Evolutionary conservation across 2,888 invertebrate species (phyloP), one percentile per base, ranked within the genome.

Genomic region (Tridacna gigas): DNA sequence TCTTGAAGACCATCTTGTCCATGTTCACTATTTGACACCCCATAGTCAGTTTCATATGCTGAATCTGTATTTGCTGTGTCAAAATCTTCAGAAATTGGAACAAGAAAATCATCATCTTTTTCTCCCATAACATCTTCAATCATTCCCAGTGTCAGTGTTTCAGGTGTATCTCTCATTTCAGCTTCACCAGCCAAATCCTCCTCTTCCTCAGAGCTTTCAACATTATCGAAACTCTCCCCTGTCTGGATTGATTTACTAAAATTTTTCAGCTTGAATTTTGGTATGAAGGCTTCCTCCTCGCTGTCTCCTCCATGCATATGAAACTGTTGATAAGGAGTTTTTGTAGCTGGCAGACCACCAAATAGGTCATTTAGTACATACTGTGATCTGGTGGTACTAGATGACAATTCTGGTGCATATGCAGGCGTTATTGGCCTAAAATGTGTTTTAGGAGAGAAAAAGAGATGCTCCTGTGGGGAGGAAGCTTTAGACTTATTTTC

Each of bases 381-480:
- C 56, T 83, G 83, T 48, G 71, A 12, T 45, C 86, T 83, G 9
- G 77, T 61, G 51, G 69, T 28, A 18, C 77, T 66, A 51, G 75
- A 45, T 26, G 67, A 84, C 65, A 86, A 60, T 61, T 82, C 84
- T 26, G 84, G 83, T 47, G 83, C 80, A 79, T 80, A 82, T 18
- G 86, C 86, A 22, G 90, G 91, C 18, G 91, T 90, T 90, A 98
- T 97, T 22, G 98, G 97, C 89, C 97, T 96, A 95, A 98, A 98
- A 95, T 98, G 98, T 82, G 97, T 97, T 88, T 96, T 96, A 87
- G 96, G 96, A 12, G 97, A 97, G 25, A 97, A 97, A 85, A 97
- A 95, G 89, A 97, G 95, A 95, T 97, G 97, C 93, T 97, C 97
- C 89, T 85, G 74, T 48, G 91, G 89, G 45, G 88, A 87, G 22